A percentile compares a stretch with the other conserved stretches of the same genome.
Conservation (phyloP, 2,797 vertebrate species). For the Benthosema pterotum region DNA sequence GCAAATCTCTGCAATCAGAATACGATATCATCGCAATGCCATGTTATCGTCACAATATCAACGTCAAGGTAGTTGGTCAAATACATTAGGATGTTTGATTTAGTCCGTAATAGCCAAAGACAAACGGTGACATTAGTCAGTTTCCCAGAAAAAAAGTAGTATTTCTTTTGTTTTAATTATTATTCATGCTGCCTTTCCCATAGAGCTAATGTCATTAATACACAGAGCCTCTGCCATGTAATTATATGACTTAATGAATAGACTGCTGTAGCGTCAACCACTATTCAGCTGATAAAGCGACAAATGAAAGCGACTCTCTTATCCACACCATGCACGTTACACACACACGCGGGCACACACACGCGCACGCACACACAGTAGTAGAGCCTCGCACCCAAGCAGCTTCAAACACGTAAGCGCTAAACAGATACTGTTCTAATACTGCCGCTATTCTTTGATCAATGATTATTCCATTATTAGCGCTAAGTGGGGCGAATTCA, state of each 20-base stretch:
- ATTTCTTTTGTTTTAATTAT: neutral
- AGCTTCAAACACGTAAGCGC: too few relatives aligned
- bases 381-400: too few relatives aligned
- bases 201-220: slow-evolving; percentile 27
- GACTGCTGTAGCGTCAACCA: slow-evolving; percentile 30
- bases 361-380: neutral
- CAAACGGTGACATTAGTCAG: neutral
- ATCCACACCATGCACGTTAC: slow-evolving; percentile 7
- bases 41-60: too few relatives aligned
- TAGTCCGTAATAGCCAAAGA: too few relatives aligned
- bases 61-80: too few relatives aligned
- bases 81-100: too few relatives aligned
- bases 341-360: neutral
- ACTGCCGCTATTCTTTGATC: too few relatives aligned
- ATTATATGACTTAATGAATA: slow-evolving; percentile 42
- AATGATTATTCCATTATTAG: too few relatives aligned
- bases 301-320: slow-evolving; percentile 19
- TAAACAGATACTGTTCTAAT: too few relatives aligned
- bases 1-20: too few relatives aligned
- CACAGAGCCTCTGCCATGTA: slow-evolving; percentile 12
- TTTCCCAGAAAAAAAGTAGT: slow-evolving; percentile 20
- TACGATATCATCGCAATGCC: too few relatives aligned
- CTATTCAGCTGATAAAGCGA: slow-evolving; percentile 32
- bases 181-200: slow-evolving; percentile 3
- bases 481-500: too few relatives aligned